A percentile compares a stretch with the other conserved stretches of the same genome.
phyloP scores from a whole-genome alignment of 2,797 vertebrate genomes.

The Oryzias sinensis region DNA sequence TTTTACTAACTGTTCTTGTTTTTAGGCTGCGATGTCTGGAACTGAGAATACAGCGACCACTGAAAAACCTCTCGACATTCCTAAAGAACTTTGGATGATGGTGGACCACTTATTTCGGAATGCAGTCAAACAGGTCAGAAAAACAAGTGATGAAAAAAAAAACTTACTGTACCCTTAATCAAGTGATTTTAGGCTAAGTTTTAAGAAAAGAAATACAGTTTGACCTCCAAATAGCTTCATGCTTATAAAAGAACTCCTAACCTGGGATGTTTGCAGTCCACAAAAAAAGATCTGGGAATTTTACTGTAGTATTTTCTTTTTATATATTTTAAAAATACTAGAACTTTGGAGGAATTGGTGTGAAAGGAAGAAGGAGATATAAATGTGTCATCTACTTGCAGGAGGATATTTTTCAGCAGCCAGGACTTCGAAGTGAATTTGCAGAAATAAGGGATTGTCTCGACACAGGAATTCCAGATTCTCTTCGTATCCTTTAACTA shows the following conservation, averaged over 20 bases:
- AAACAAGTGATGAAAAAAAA: neutral
- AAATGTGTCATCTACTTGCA: constrained; percentile 65
- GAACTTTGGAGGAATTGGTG: too few relatives aligned
- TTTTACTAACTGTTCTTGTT: neutral
- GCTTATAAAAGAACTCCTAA: too few relatives aligned
- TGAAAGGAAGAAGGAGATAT: neutral
- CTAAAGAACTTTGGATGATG: constrained; percentile 98
- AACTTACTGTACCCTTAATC: neutral
- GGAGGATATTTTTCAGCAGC: constrained; percentile 98
- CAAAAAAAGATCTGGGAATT: too few relatives aligned
- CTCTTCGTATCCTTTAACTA: constrained; percentile 89
- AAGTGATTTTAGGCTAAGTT: too few relatives aligned
- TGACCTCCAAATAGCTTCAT: too few relatives aligned
- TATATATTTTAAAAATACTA: too few relatives aligned
- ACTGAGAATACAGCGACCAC: constrained; percentile 42
- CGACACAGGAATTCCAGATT: constrained; percentile 88
- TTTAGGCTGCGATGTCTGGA: constrained; percentile 50
- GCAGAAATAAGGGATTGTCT: constrained; percentile 91
- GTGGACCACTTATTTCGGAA: constrained; percentile 91
- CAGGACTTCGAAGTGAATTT: constrained; percentile 91
- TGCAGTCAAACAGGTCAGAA: constrained; percentile 87
- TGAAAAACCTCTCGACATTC: constrained; percentile 88
- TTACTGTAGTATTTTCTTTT: too few relatives aligned
- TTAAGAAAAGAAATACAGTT: too few relatives aligned
- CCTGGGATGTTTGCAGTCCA: too few relatives aligned